Conservation (phyloP, 2,113 vertebrate genomes). For the Dendrocopos noguchii region DNA sequence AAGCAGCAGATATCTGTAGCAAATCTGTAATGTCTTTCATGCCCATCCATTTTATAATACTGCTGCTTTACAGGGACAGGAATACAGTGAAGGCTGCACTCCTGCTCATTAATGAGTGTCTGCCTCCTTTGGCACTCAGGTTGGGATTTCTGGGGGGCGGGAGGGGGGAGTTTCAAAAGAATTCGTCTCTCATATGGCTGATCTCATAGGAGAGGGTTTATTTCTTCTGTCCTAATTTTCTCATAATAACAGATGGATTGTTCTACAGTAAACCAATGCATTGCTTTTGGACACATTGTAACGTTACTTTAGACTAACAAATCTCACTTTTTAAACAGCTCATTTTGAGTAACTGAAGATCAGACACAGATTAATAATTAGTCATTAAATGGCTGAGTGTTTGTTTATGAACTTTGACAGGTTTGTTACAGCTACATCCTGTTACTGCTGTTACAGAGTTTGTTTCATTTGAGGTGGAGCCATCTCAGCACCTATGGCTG, state of each 20-base stretch:
- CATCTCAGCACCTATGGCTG: conserved; percentile 26
- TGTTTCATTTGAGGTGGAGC: conserved; percentile 45
- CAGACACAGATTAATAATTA: conserved; percentile 70
- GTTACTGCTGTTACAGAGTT: conserved; percentile 24
- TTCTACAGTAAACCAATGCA: conserved; percentile 66
- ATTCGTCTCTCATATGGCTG: conserved; percentile 55
- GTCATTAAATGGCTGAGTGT: conserved; percentile 58
- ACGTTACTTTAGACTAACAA: conserved; percentile 69
- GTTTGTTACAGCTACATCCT: conserved; percentile 52
- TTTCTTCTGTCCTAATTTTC: conserved; percentile 70
- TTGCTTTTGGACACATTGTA: conserved; percentile 54
- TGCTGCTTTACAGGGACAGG: conserved; percentile 55
- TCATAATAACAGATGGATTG: conserved; percentile 74
- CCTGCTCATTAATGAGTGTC: conserved; percentile 46
- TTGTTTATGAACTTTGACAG: conserved; percentile 60
- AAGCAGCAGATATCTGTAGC: conserved; percentile 31
- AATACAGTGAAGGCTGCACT: conserved; percentile 27
- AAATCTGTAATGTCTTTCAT: conserved; percentile 71
- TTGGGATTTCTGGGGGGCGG: background rate
- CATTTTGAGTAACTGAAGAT: conserved; percentile 61
- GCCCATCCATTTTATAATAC: conserved; percentile 56
- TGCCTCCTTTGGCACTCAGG: conserved; percentile 45
- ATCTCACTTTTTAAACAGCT: conserved; percentile 35
- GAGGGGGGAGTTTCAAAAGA: conserved; percentile 44
- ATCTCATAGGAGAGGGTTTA: conserved; percentile 65